phyloP scores from a whole-genome alignment of 2,797 vertebrate genomes.

The Malacoctenus gilli region DNA sequence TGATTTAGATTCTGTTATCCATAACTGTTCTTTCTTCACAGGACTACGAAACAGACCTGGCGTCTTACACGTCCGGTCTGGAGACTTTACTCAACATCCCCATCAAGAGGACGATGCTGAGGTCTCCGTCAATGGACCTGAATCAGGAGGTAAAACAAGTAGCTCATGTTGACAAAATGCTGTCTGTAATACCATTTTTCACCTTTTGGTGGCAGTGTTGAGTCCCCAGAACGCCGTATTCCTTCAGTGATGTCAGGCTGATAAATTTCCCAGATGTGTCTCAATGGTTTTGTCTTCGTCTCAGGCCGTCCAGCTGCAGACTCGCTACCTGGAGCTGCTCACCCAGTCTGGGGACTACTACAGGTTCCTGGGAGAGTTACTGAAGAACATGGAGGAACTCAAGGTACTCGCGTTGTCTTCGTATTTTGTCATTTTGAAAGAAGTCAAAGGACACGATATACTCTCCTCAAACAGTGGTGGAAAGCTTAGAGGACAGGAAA shows the following conservation, averaged over 20 bases:
- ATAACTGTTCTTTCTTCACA: conserved; percentile 41
- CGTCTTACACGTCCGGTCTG: conserved; percentile 90
- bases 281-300: conserved; percentile 22
- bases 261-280: too few species aligned
- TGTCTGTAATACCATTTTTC: too few species aligned
- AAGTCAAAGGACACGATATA: too few species aligned
- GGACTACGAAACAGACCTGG: conserved; percentile 94
- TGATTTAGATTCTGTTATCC: not conserved
- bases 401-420: conserved; percentile 83
- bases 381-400: conserved; percentile 93
- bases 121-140: conserved; percentile 88
- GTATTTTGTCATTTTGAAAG: too few species aligned
- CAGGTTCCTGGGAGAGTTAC: conserved; percentile 88
- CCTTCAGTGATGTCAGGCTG: too few species aligned
- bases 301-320: conserved; percentile 89
- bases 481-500: too few species aligned
- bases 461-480: too few species aligned
- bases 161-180: too few species aligned
- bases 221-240: too few species aligned
- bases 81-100: conserved; percentile 95
- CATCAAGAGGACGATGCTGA: conserved; percentile 91
- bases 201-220: too few species aligned
- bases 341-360: conserved; percentile 90
- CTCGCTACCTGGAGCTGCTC: conserved; percentile 91
- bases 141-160: conserved; percentile 89